These are phyloP conservation scores for Heterodera filipjevi DNA, from an alignment of 2,888 invertebrate species.

Conservation along the genomic window DNA sequence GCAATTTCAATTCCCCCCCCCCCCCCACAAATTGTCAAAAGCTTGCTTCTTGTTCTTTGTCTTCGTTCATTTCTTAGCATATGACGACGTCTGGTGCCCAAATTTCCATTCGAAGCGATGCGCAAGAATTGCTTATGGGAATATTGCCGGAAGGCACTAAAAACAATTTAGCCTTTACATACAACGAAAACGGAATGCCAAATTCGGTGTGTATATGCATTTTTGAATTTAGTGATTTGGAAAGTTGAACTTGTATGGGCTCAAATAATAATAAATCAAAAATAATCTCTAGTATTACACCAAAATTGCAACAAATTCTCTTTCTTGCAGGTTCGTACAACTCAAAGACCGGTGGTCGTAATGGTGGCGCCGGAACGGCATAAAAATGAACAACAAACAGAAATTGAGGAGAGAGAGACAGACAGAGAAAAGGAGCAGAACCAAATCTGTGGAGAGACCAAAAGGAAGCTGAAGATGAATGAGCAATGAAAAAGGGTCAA, in stretches of 20 bases:
- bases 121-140: conserved; percentile 22
- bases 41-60: background rate
- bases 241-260: too few relatives aligned
- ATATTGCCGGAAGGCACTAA: conserved; percentile 15
- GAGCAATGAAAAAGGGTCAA: background rate
- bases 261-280: too few relatives aligned
- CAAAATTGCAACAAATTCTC: background rate
- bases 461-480: background rate
- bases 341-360: conserved; percentile 8
- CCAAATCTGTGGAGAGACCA: background rate
- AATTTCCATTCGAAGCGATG: conserved; percentile 25
- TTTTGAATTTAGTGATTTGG: too few relatives aligned
- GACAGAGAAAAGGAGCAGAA: background rate
- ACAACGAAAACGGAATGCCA: conserved; percentile 16
- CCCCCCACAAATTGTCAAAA: background rate
- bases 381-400: background rate
- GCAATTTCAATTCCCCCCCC: background rate
- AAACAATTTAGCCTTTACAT: conserved; percentile 9
- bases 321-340: background rate
- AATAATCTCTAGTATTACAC: too few relatives aligned
- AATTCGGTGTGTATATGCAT: too few relatives aligned
- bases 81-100: conserved; percentile 12
- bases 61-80: background rate
- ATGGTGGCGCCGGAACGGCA: conserved; percentile 15
- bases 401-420: background rate